Evolutionary conservation across 2,888 invertebrate species (phyloP).

Genomic region (Strigamia transsilvanica): DNA sequence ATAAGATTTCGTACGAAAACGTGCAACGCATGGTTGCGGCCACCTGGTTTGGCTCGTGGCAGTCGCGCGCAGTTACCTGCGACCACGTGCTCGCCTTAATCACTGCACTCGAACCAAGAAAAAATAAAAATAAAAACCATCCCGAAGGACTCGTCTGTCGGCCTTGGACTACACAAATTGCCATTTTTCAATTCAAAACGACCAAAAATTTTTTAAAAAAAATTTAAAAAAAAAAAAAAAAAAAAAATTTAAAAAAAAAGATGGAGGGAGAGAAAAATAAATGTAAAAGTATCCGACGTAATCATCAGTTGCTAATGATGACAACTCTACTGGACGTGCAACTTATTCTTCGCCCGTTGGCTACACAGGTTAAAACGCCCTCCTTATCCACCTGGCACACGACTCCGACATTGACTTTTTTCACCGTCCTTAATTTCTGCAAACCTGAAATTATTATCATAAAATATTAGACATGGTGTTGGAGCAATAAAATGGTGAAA

Average conservation of each 20-base stretch:
- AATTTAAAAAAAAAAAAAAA: background rate
- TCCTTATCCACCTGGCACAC: slow-evolving; percentile 35
- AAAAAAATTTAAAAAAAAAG: background rate
- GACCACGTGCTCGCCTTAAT: slow-evolving; percentile 47
- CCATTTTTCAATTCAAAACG: background rate
- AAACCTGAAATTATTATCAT: slow-evolving; percentile 1
- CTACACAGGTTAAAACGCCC: background rate
- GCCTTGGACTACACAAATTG: background rate
- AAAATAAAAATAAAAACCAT: slow-evolving; percentile 30
- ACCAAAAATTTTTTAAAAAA: background rate
- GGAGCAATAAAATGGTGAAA: slow-evolving; percentile 7
- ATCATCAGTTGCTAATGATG: slow-evolving; percentile 13
- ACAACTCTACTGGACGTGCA: slow-evolving; percentile 32
- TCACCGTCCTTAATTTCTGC: background rate
- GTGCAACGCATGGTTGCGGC: background rate
- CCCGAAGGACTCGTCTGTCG: slow-evolving; percentile 20
- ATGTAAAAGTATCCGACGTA: background rate
- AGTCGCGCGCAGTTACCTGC: slow-evolving; percentile 47
- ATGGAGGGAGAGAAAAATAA: background rate
- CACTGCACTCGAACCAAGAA: slow-evolving; percentile 15
- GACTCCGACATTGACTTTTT: slow-evolving; percentile 14
- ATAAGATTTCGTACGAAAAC: slow-evolving; percentile 2
- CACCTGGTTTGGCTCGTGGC: slow-evolving; percentile 49
- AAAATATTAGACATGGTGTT: slow-evolving; percentile 12
- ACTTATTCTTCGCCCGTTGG: slow-evolving; percentile 25